Evolutionary conservation across 2,797 vertebrate genomes (phyloP), one percentile per base, ranked within the genome.

Genomic region (Naso thynnoides): DNA sequence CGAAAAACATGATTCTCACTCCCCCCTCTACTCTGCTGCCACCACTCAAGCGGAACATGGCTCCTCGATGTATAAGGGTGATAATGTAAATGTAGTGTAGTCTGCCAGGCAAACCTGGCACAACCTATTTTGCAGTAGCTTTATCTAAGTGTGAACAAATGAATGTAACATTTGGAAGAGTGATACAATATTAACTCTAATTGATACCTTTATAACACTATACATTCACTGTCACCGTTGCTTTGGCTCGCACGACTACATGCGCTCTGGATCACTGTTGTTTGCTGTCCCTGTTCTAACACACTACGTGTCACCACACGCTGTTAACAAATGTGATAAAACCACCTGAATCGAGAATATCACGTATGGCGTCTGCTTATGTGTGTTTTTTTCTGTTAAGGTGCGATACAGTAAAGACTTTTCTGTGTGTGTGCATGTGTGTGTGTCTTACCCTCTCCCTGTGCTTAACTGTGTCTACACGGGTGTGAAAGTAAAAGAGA

Each of bases 131-230:
- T 82, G 78, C 74, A 49, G 70, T 76, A 78, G 83, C 84, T 90
- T 92, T 91, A 90, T 92, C 92, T 87, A 86, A 89, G 90, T 88
- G 90, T 74, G 84, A 92, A 90, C 89, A 92, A 92, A 91, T 89
- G 88, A 90, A 91, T 86, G 89, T 86, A 90, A 86, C 83, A 81
- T 91, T 90, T 87, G 88, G 73, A 87, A 90, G 82, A 89, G 91
- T 91, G 91, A 93, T 93, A 93, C 86, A 90, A 91, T 91, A 94
- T 92, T 92, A 93, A 93, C 90, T 91, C 86, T 89, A 92, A 93
- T 93, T 92, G 91, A 91, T 90, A 91, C 84, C 76, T 88, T 80
- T 89, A 90, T 86, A 91, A 91, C 90, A 88, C 88, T 85, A 86
- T 91, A 89, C 88, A 83, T 92, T 88, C 81, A 61, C 88, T 83